phyloP scores from a whole-genome alignment of 2,113 vertebrate species.

The Phalacrocorax carbo region DNA sequence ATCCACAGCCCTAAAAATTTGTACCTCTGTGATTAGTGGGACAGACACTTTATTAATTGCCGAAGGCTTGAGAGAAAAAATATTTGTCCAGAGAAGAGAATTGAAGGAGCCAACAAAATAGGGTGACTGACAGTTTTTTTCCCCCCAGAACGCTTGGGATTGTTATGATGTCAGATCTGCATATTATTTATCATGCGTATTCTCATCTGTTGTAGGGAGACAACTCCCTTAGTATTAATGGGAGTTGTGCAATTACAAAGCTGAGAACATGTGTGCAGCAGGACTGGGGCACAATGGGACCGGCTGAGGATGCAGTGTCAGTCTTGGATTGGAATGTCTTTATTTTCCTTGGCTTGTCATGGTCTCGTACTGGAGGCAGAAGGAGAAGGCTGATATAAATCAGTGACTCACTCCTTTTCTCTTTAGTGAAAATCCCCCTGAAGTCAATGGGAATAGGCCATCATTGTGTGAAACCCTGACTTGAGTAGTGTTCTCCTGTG shows the following conservation, averaged over 20 bases:
- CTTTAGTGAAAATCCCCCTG: slow-evolving; percentile 20
- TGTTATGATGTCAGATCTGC: slow-evolving; percentile 3
- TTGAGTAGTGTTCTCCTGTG: slow-evolving; percentile 3
- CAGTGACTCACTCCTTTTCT: slow-evolving; percentile 46
- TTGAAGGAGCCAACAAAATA: slow-evolving; percentile 19
- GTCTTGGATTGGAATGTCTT: slow-evolving; percentile 70
- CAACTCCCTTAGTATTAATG: not conserved
- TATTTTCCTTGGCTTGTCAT: slow-evolving; percentile 73
- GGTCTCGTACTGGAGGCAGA: slow-evolving; percentile 58
- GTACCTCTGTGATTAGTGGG: not conserved
- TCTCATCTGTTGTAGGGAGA: slow-evolving; percentile 16
- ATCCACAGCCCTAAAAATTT: not conserved
- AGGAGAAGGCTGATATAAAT: slow-evolving; percentile 68
- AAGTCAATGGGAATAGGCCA: slow-evolving; percentile 53
- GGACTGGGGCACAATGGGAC: slow-evolving; percentile 27
- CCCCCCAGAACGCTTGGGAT: slow-evolving; percentile 21
- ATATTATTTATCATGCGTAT: slow-evolving; percentile 7
- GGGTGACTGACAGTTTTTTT: slow-evolving; percentile 26
- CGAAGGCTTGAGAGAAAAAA: not conserved
- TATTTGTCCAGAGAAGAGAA: slow-evolving; percentile 12
- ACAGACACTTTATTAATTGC: not conserved
- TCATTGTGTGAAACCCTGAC: slow-evolving; percentile 25
- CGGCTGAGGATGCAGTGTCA: slow-evolving; percentile 59
- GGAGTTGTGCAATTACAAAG: slow-evolving; percentile 11
- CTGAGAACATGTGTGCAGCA: slow-evolving; percentile 55